Evolutionary conservation across 1,140 invertebrate species (phyloP), one percentile per base, ranked within the genome.

Genomic region (Brachionus koreanus): DNA sequence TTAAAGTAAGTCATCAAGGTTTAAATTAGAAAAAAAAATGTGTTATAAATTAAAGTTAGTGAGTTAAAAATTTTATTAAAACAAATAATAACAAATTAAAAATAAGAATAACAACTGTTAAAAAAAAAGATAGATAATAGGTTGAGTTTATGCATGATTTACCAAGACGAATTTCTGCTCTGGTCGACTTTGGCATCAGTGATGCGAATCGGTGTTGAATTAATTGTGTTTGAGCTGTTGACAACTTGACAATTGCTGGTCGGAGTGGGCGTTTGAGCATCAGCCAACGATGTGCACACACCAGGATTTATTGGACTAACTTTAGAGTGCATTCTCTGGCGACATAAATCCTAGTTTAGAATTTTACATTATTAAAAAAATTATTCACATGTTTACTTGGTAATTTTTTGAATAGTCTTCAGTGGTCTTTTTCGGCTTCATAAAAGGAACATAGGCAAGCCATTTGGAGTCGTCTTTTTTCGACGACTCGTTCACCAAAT

Each of bases 271-370:
- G 69, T 74, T 12, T 43, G 37, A 25, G 23, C 42, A 29, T 46
- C 39, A 5, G 37, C 23, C 39, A 74, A 29, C 3, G 39, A 19
- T 46, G 69, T 74, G 23, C 16, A 46, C 7, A 46, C 23, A 39
- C 33, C 39, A 23, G 69, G 19, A 25, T 74, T 74, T 13, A 74
- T 74, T 74, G 69, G 69, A 25, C 39, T 46, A 9, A 74, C 69
- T 74, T 74, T 74, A 13, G 69, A 74, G 5, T 43, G 39, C 69
- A 74, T 74, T 74, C 69, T 43, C 25, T 74, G 69, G 5, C 69
- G 37, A 74, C 69, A 74, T 29, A 74, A 74, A 46, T 74, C 69
- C 67, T 72, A 43, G 35, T 39, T 39, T 72, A 72, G 67, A 72
- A 72, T 39, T 65, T 65, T 65, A 29, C 6, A 72, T 19, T 16